Evolutionary conservation across 2,888 invertebrate genomes (phyloP).

Genomic region (Perizoma flavofasciatum): DNA sequence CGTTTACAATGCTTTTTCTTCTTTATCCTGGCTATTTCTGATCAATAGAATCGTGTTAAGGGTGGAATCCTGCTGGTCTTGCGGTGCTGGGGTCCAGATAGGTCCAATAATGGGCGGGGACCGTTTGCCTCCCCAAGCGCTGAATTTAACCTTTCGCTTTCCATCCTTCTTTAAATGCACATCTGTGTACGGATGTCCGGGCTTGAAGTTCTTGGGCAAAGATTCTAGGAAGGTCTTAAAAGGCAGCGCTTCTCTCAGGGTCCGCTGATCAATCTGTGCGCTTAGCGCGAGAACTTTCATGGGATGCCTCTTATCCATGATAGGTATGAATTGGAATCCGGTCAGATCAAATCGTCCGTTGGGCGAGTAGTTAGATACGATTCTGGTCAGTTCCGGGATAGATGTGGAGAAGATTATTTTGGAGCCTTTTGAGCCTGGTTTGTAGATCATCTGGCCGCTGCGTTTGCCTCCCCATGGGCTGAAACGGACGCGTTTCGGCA

Average conservation of each 20-base stretch:
- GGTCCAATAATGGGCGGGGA: slow-evolving; percentile 78
- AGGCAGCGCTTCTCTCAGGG: slow-evolving; percentile 61
- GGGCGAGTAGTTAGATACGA: slow-evolving; percentile 65
- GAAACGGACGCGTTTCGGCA: slow-evolving; percentile 77
- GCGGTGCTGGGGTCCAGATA: slow-evolving; percentile 69
- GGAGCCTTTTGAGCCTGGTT: slow-evolving; percentile 62
- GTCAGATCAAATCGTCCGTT: slow-evolving; percentile 54
- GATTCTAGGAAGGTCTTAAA: slow-evolving; percentile 63
- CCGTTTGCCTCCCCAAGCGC: slow-evolving; percentile 77
- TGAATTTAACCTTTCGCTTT: slow-evolving; percentile 77
- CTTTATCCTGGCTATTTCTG: slow-evolving; percentile 53
- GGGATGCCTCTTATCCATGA: slow-evolving; percentile 64
- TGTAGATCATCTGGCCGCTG: slow-evolving; percentile 70
- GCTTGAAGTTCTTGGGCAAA: slow-evolving; percentile 63
- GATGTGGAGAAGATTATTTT: slow-evolving; percentile 67
- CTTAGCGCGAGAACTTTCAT: slow-evolving; percentile 65
- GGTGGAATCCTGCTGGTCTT: slow-evolving; percentile 60
- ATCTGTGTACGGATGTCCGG: slow-evolving; percentile 70
- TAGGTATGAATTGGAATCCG: slow-evolving; percentile 63
- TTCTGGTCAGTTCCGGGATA: slow-evolving; percentile 66
- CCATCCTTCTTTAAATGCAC: slow-evolving; percentile 73
- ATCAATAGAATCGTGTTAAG: slow-evolving; percentile 65
- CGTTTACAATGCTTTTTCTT: slow-evolving; percentile 51
- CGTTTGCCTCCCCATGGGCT: slow-evolving; percentile 79
- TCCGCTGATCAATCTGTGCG: slow-evolving; percentile 54